phyloP scores from a whole-genome alignment of 2,113 vertebrate genomes.

The Nematolebias whitei region DNA sequence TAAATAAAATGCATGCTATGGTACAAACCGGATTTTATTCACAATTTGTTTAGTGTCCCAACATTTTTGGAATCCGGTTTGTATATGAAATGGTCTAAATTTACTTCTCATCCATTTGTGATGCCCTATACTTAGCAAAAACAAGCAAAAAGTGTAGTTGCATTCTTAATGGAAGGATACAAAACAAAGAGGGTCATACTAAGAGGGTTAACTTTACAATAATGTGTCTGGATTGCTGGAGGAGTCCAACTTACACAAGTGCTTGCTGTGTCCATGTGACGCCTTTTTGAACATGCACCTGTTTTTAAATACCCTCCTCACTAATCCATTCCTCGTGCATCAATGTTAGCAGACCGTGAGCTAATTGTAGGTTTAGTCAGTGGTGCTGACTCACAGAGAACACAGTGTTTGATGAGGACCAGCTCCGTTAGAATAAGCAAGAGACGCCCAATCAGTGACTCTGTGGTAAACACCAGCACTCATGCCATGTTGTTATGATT shows the following conservation, averaged over 20 bases:
- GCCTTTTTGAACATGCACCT: constrained; percentile 50
- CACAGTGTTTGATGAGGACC: constrained; percentile 48
- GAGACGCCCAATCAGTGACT: constrained; percentile 35
- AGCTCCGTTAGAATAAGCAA: constrained; percentile 44
- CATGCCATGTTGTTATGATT: constrained; percentile 64
- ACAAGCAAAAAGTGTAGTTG: too few species aligned
- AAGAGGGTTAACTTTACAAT: too few species aligned
- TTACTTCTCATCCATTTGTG: too few species aligned
- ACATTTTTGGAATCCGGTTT: too few species aligned
- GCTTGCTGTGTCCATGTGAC: constrained; percentile 20
- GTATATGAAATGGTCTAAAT: too few species aligned
- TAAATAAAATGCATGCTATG: too few species aligned
- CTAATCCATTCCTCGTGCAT: constrained; percentile 57
- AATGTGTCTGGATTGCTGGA: not conserved
- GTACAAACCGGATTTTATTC: too few species aligned
- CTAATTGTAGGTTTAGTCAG: constrained; percentile 54
- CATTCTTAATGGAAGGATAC: too few species aligned
- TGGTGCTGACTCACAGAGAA: constrained; percentile 40
- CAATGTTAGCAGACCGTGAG: constrained; percentile 32
- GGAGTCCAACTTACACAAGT: constrained; percentile 4
- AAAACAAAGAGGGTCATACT: too few species aligned
- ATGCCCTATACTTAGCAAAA: too few species aligned
- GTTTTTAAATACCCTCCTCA: constrained; percentile 53
- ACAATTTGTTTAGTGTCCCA: too few species aligned
- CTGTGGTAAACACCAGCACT: constrained; percentile 53